These are phyloP conservation scores for Beroe forskalii DNA, from an alignment of 37 sponge, comb jelly and placozoan genomes.

Conservation along the genomic window DNA sequence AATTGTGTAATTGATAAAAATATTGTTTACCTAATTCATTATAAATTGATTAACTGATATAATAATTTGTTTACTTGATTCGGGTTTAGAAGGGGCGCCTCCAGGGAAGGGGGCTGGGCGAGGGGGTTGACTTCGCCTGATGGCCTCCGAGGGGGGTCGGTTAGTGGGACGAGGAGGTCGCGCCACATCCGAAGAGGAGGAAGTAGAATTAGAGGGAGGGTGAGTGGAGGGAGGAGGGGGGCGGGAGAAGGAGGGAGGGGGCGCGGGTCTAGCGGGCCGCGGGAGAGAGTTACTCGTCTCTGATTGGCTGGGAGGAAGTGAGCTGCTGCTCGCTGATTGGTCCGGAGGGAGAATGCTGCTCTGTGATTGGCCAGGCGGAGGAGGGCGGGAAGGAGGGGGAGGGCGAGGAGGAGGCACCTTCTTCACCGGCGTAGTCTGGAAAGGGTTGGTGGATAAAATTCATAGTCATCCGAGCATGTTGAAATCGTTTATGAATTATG, in stretches of 20 bases:
- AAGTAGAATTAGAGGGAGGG: neutral
- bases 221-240: neutral
- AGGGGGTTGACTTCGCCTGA: neutral
- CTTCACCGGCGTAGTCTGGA: neutral
- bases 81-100: neutral
- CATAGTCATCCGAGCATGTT: too few species aligned
- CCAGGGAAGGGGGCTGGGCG: neutral
- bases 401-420: conserved; percentile 38
- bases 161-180: neutral
- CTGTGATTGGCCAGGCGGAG: too few species aligned
- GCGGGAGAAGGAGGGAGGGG: conserved; percentile 13
- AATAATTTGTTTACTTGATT: too few species aligned
- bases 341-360: neutral
- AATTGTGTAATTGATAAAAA: too few species aligned
- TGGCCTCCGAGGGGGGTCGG: neutral
- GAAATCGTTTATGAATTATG: too few species aligned
- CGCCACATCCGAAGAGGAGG: neutral
- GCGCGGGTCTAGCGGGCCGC: neutral
- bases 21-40: too few species aligned
- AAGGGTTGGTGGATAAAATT: neutral
- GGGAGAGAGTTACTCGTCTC: neutral
- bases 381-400: conserved; percentile 33
- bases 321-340: neutral
- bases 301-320: neutral
- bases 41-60: too few species aligned